Percentiles rank a stretch among this genome's conserved stretches.
These are phyloP conservation scores for Tokudaia tokunoshimensis DNA, from an alignment of 2,797 vertebrate species.

Conservation along the genomic window DNA sequence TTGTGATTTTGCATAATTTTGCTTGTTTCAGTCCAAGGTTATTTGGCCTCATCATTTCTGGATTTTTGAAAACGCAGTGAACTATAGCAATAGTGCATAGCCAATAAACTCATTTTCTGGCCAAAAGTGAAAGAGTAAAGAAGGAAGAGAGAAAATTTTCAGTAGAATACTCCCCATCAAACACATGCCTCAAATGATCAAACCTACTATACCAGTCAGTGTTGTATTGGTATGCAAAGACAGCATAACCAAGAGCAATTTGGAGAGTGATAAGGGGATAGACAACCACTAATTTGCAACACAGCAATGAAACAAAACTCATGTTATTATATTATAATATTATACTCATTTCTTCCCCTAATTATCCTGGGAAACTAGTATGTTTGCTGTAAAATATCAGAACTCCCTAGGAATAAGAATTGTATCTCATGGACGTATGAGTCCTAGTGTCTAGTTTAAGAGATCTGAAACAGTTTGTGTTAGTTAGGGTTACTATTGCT, in stretches of 20 bases:
- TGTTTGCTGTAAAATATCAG: not conserved
- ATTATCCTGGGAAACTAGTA: not conserved
- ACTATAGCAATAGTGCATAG: no score
- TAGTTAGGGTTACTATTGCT: not conserved
- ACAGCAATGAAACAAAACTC: not conserved
- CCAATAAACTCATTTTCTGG: not conserved
- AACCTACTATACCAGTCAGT: not conserved
- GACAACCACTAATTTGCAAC: not conserved
- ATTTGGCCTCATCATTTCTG: not conserved
- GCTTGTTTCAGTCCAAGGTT: not conserved
- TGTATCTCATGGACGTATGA: not conserved
- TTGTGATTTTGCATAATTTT: not conserved
- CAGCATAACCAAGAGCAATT: not conserved
- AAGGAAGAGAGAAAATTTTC: not conserved
- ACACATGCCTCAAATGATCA: accelerated
- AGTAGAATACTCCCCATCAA: not conserved
- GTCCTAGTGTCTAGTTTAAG: not conserved
- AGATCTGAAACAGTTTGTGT: not conserved
- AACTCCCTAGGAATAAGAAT: not conserved
- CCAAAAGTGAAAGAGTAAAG: not conserved
- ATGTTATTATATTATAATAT: not conserved
- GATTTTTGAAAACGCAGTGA: accelerated
- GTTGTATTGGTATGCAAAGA: not conserved
- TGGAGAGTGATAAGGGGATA: not conserved
- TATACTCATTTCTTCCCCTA: not conserved